phyloP scores from a whole-genome alignment of 2,888 invertebrate genomes.

The Watsonalla cultraria region DNA sequence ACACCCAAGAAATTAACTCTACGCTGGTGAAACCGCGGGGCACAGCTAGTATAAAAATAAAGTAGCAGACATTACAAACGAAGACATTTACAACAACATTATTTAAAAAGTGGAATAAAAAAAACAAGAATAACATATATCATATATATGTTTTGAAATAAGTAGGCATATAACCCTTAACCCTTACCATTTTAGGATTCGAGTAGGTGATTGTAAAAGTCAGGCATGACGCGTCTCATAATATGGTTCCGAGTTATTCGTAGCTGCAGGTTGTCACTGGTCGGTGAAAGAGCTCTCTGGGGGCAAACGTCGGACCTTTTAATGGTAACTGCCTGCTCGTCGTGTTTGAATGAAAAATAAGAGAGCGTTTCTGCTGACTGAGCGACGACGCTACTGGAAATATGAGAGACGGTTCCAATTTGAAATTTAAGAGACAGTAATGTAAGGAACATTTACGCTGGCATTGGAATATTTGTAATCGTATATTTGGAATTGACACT shows the following conservation, averaged over 20 bases:
- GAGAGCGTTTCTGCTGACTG: constrained; percentile 25
- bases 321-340: constrained; percentile 57
- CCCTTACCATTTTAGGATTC: too few relatives aligned
- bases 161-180: too few relatives aligned
- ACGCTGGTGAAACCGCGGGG: too few relatives aligned
- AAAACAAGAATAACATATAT: too few relatives aligned
- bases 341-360: constrained; percentile 56
- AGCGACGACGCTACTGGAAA: constrained; percentile 4
- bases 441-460: not conserved
- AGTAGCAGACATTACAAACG: too few relatives aligned
- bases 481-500: too few relatives aligned
- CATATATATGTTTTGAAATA: too few relatives aligned
- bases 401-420: constrained; percentile 3
- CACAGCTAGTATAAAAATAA: too few relatives aligned
- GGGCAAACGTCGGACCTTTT: constrained; percentile 64
- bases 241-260: constrained; percentile 13
- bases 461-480: too few relatives aligned
- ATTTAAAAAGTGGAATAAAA: too few relatives aligned
- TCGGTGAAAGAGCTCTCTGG: constrained; percentile 58
- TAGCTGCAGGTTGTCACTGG: constrained; percentile 28
- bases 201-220: not conserved
- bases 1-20: too few relatives aligned
- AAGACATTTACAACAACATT: too few relatives aligned
- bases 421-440: constrained; percentile 9
- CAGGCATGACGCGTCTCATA: not conserved